A percentile compares a stretch with the other conserved stretches of the same genome.
These are phyloP conservation scores for Eumerus sabulonum DNA, from an alignment of 2,888 invertebrate genomes.

Conservation along the genomic window DNA sequence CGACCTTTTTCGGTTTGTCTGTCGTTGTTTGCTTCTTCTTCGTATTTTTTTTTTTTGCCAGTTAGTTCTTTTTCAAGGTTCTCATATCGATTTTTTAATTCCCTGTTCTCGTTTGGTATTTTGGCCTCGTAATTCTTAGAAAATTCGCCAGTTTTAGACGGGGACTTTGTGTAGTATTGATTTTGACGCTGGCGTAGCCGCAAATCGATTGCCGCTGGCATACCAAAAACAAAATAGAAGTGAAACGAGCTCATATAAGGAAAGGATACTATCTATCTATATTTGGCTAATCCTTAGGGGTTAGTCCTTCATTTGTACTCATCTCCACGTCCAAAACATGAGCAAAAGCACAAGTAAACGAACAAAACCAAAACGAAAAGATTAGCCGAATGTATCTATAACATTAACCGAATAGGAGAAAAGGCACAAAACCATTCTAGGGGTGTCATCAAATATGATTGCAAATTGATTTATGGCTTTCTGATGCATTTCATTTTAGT, in stretches of 20 bases:
- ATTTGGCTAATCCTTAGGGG: constrained; percentile 57
- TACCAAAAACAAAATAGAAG: constrained; percentile 7
- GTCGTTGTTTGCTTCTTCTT: constrained; percentile 5
- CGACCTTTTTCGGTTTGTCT: constrained; percentile 36
- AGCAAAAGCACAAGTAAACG: too few species aligned
- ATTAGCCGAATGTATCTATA: constrained; percentile 52
- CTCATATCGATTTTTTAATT: constrained; percentile 57
- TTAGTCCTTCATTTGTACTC: constrained; percentile 64
- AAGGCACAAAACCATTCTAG: constrained; percentile 22
- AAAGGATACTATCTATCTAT: constrained; percentile 19
- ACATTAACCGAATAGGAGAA: background rate
- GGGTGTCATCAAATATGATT: constrained; percentile 68
- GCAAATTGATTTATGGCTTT: constrained; percentile 61
- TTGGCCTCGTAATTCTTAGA: constrained; percentile 41
- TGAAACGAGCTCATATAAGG: constrained; percentile 17
- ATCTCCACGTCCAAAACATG: constrained; percentile 47
- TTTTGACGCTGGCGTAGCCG: constrained; percentile 26
- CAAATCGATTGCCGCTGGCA: constrained; percentile 56
- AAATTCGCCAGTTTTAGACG: constrained; percentile 30
- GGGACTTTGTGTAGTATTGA: constrained; percentile 33
- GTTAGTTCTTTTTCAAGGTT: constrained; percentile 47
- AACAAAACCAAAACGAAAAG: constrained; percentile 5
- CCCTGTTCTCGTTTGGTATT: constrained; percentile 31
- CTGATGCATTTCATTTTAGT: constrained; percentile 47
- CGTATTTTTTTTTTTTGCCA: too few species aligned